Base-by-base conservation (phyloP, 2,888 invertebrate species). In the Chrysolina oricalcia region DNA sequence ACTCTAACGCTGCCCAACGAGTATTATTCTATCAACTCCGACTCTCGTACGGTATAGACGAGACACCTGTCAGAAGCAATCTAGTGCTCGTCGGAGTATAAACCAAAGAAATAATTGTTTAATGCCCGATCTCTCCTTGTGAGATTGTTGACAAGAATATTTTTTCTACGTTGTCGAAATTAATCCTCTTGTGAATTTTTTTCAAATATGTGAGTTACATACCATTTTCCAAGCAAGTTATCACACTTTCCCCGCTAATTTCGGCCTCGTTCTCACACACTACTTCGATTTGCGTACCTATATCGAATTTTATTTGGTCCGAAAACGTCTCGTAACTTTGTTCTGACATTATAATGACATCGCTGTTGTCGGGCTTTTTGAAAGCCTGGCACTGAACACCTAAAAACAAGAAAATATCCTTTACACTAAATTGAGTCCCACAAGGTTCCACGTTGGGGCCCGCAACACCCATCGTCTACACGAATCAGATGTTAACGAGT, bases 181-280 rank as follows among this genome's bases (percentile, higher is more conserved):
- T 3, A 27, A 3, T 27, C 27, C 5, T 27, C 27, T 2, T 27
- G 27, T 27, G 2, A 2, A 27, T 3, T 5, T 27, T 5, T 35
- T 35, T 35, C 8, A 8, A 35, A 35, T 35, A 35, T 4, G 0
- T 35, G 35, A 6, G 13, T 68, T 10, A 70, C 80, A 90, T 90
- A 80, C 93, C 93, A 77, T 90, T 90, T 59, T 90, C 90, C 23
- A 89, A 85, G 81, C 93, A 93, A 4, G 90, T 90, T 43, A 91
- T 82, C 27, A 90, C 83, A 70, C 82, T 86, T 75, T 90, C 87
- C 1, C 91, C 91, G n/a, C 85, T 83, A 50, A 90, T 82, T 69
- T 86, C 86, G 53, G 88, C 89, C 1, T 89, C 88, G 6, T 87
- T 75, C 59, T 89, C 83, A 81, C 93, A 93, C 40, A 85, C 87